These are phyloP conservation scores for Schizopygopsis pylzovi DNA, from an alignment of 2,797 vertebrate species.

Conservation along the genomic window DNA sequence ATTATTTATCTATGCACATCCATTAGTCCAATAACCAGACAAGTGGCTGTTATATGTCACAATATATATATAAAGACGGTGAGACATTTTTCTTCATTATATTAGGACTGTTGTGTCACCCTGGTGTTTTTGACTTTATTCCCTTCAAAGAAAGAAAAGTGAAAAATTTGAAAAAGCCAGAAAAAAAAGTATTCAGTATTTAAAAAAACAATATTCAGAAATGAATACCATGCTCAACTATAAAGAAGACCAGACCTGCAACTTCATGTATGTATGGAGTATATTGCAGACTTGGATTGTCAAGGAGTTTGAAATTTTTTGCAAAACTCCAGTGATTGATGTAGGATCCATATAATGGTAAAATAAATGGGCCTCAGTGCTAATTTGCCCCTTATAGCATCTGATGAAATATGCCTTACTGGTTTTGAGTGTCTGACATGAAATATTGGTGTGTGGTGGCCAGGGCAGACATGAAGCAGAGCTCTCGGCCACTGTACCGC, in stretches of 20 bases:
- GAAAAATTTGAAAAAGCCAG: too few species aligned
- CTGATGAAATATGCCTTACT: slow-evolving; percentile 62
- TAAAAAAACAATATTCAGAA: neutral
- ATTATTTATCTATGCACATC: too few species aligned
- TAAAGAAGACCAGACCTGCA: neutral
- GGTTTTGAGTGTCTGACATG: slow-evolving; percentile 65
- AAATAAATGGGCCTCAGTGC: slow-evolving; percentile 65
- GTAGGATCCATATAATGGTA: slow-evolving; percentile 58
- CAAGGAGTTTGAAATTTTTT: slow-evolving; percentile 33
- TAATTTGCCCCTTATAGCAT: slow-evolving; percentile 66
- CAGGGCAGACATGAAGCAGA: slow-evolving; percentile 73
- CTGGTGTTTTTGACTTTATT: neutral
- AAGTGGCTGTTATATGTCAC: too few species aligned
- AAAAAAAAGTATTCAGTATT: too few species aligned
- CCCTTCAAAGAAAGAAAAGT: neutral
- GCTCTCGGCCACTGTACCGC: slow-evolving; percentile 60
- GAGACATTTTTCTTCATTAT: neutral
- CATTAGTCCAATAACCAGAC: too few species aligned
- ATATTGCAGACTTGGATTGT: slow-evolving; percentile 17
- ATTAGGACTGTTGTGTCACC: neutral
- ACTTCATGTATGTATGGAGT: slow-evolving; percentile 36
- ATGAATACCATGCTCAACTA: neutral
- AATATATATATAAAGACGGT: too few species aligned
- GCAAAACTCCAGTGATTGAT: slow-evolving; percentile 61
- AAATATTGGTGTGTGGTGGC: slow-evolving; percentile 63